Evolutionary conservation across 2,888 invertebrate species (phyloP).

Genomic region (Lithophane socia): DNA sequence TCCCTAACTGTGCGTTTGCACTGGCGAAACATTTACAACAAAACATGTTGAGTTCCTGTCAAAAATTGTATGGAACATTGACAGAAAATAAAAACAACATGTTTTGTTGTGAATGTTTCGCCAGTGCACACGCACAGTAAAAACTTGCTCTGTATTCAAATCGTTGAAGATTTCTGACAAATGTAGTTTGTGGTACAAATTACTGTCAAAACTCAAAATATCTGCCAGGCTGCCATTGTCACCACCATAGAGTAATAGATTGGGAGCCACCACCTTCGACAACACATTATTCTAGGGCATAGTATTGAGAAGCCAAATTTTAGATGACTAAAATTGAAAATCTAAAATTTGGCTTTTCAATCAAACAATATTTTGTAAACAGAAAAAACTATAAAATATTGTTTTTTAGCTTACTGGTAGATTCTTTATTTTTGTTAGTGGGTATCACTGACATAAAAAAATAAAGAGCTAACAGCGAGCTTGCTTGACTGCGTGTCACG

Average conservation of each 20-base stretch:
- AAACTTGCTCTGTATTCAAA: too few species aligned
- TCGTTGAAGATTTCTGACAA: neutral
- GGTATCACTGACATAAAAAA: slow-evolving; percentile 69
- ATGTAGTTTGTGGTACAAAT: neutral
- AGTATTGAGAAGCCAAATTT: neutral
- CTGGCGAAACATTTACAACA: too few species aligned
- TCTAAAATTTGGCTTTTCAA: neutral
- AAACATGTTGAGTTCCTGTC: too few species aligned
- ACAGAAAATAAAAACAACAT: too few species aligned
- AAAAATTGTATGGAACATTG: too few species aligned
- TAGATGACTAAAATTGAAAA: too few species aligned
- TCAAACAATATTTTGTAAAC: neutral
- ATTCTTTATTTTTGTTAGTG: slow-evolving; percentile 26
- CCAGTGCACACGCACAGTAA: too few species aligned
- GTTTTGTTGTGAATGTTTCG: too few species aligned
- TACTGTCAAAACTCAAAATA: neutral
- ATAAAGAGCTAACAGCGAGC: slow-evolving; percentile 78
- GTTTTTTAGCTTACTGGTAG: slow-evolving; percentile 34
- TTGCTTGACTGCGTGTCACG: slow-evolving; percentile 91
- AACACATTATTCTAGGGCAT: neutral
- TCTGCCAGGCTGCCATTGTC: too few species aligned
- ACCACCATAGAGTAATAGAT: too few species aligned
- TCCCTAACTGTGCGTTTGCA: too few species aligned
- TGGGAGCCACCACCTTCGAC: neutral
- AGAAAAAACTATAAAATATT: neutral